These are phyloP conservation scores for Callinectes sapidus DNA, from an alignment of 2,888 invertebrate genomes.

Conservation along the genomic window DNA sequence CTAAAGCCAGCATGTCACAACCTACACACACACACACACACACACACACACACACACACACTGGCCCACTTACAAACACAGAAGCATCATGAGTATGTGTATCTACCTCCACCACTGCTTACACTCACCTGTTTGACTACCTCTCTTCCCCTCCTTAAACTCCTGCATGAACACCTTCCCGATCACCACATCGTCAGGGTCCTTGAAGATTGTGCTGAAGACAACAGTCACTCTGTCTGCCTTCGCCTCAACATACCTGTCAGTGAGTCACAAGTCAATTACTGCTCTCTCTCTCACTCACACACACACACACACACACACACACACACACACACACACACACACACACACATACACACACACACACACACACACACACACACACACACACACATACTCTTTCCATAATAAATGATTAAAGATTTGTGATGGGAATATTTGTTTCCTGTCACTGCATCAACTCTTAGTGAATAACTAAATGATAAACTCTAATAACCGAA, in stretches of 20 bases:
- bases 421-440: too few relatives aligned
- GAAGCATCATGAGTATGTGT: neutral
- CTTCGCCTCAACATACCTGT: conserved; percentile 97
- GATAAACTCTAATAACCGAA: too few relatives aligned
- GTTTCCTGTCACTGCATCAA: too few relatives aligned
- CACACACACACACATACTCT: neutral
- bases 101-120: neutral
- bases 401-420: neutral
- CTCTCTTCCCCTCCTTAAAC: conserved; percentile 96
- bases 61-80: too few relatives aligned
- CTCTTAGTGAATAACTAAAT: too few relatives aligned
- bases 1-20: too few relatives aligned
- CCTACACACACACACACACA: too few relatives aligned
- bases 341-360: neutral
- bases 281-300: neutral
- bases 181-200: conserved; percentile 98
- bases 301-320: too few relatives aligned
- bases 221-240: conserved; percentile 99
- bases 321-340: neutral
- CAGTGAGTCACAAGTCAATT: conserved; percentile 48
- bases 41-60: too few relatives aligned
- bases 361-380: too few relatives aligned
- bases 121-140: conserved; percentile 89
- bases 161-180: conserved; percentile 99
- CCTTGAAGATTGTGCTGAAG: conserved; percentile 98